Evolutionary conservation across 2,888 invertebrate species (phyloP), one percentile per base, ranked within the genome.

Genomic region (Clostera curtula): DNA sequence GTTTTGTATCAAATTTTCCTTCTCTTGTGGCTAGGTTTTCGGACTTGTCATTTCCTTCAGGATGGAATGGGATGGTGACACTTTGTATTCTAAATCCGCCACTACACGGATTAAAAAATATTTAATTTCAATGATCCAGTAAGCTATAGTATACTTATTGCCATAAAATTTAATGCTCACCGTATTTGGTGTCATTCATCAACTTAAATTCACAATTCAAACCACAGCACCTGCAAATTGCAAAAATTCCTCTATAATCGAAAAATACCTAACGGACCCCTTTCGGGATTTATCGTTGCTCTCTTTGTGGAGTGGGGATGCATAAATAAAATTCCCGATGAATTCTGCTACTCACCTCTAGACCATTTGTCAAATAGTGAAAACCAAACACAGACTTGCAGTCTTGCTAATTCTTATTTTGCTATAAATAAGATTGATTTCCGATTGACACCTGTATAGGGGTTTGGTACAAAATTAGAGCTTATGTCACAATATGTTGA

Each of bases 291-390:
- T 70, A 75, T 73, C 58, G 65, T 51, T 47, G 42, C 50, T 48
- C 64, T 63, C 66, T 67, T 71, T 70, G 68, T 73, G 65, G 52
- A 48, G 58, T 49, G 56, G 60, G 60, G 65, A 67, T 70, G 63
- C 59, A 70, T 68, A 73, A 74, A 49, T 44, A 58, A 73, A 74
- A 65, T 58, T 52, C 56, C 52, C 61, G 56, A 68, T 69, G 70
- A 70, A 72, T 74, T 73, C 53, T 54, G 58, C 73, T 49, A 70
- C 67, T 76, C 72, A 74, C 71, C 66, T 65, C 67, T 55, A 56
- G 60, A 66, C 73, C 73, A 65, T 75, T 75, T 74, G 69, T 75
- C 76, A 76, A 69, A 68, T 61, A 65, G 59, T 59, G 60, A 54
- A 53, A 40, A 36, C 37, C 61, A 46, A 56, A 43, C 41, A 54